Evolutionary conservation across 2,113 vertebrate species (phyloP).

Genomic region (Sterrhoptilus dennistouni): DNA sequence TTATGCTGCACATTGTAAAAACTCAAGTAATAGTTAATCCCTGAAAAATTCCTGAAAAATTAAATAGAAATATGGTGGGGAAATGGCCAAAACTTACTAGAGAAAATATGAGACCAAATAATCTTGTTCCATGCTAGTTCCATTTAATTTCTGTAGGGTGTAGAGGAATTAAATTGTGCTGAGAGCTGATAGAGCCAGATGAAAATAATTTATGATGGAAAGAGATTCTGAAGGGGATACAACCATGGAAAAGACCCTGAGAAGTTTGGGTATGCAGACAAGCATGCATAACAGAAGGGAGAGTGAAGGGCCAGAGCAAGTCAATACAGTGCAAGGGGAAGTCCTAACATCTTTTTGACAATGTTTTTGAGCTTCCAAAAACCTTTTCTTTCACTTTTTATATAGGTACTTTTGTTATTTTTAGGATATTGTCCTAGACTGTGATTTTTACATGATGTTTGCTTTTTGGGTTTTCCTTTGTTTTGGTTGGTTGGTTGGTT

Average conservation of each 20-base stretch:
- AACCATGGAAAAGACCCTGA: neutral
- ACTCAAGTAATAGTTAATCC: neutral
- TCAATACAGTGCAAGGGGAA: neutral
- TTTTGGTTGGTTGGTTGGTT: fast-evolving
- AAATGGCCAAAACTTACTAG: neutral
- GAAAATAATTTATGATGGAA: neutral
- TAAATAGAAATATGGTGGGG: neutral
- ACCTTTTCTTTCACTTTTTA: neutral
- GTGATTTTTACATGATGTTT: neutral
- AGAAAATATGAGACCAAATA: neutral
- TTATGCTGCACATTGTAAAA: neutral
- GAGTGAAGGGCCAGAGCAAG: neutral
- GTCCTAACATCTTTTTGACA: neutral
- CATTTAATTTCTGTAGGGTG: neutral
- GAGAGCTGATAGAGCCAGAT: neutral
- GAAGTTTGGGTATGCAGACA: neutral
- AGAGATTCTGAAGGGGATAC: neutral
- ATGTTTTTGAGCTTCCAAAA: neutral
- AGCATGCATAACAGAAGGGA: neutral
- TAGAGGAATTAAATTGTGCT: neutral
- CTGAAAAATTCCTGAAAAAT: neutral
- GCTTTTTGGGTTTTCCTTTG: neutral
- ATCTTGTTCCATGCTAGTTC: neutral
- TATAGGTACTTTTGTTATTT: neutral
- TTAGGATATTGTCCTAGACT: neutral